These are phyloP conservation scores for Caenorhabditis briggsae DNA, from an alignment of 1,140 invertebrate species.

Conservation along the genomic window DNA sequence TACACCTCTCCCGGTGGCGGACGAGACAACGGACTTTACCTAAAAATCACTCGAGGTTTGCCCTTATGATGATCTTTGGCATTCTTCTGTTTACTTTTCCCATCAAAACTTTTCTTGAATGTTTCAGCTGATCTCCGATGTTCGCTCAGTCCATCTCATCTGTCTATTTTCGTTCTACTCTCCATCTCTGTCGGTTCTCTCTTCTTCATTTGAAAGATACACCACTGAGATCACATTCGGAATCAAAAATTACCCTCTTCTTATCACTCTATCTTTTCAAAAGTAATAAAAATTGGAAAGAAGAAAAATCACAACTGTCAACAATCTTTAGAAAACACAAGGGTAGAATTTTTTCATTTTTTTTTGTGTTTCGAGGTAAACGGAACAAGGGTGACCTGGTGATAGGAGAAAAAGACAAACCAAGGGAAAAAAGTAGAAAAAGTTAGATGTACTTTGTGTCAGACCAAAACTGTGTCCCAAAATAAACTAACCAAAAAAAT, in stretches of 20 bases:
- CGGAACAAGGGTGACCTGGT: constrained; percentile 4
- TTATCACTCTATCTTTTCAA: constrained; percentile 20
- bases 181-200: not conserved
- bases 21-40: constrained; percentile 9
- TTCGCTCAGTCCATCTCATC: not conserved
- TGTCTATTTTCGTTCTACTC: constrained; percentile 36
- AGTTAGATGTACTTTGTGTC: not conserved
- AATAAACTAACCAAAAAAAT: not conserved
- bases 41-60: constrained; percentile 39
- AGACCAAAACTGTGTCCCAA: not conserved
- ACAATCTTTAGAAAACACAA: constrained; percentile 45
- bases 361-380: not conserved
- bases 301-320: constrained; percentile 39
- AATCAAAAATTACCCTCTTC: constrained; percentile 43
- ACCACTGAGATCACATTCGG: constrained; percentile 9
- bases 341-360: not conserved
- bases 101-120: not conserved
- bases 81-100: constrained; percentile 32
- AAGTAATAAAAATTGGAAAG: constrained; percentile 25
- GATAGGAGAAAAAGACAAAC: not conserved
- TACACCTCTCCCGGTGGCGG: constrained; percentile 17
- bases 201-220: not conserved
- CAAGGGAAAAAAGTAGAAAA: not conserved
- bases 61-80: constrained; percentile 37
- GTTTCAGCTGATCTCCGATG: constrained; percentile 50